phyloP scores from a whole-genome alignment of 2,888 invertebrate species.

The Nebria brevicollis region DNA sequence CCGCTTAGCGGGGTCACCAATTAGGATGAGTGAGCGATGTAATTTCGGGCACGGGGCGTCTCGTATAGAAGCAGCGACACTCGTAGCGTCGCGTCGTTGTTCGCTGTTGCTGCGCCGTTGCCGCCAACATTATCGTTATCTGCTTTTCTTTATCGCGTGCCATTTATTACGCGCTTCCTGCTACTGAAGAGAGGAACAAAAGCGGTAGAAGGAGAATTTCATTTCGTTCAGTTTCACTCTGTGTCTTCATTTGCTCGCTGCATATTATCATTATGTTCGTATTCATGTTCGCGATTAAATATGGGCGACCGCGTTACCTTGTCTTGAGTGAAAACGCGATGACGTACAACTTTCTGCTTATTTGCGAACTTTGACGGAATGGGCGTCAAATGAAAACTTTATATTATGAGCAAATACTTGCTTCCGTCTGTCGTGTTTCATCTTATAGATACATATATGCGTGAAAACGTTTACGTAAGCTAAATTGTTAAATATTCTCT shows the following conservation, averaged over 20 bases:
- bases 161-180: constrained; percentile 43
- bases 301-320: constrained; percentile 25
- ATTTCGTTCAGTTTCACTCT: constrained; percentile 46
- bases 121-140: constrained; percentile 44
- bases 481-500: too few relatives aligned
- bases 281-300: constrained; percentile 46
- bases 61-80: background rate
- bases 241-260: constrained; percentile 46
- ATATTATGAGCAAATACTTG: too few relatives aligned
- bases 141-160: constrained; percentile 46
- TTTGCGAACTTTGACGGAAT: constrained; percentile 3
- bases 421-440: too few relatives aligned
- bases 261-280: constrained; percentile 46
- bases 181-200: background rate
- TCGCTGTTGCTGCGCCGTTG: background rate
- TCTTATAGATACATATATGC: too few relatives aligned
- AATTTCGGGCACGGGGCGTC: constrained; percentile 37
- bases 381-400: too few relatives aligned
- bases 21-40: constrained; percentile 43
- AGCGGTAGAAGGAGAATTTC: constrained; percentile 22
- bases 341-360: background rate
- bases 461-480: too few relatives aligned
- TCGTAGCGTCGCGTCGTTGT: background rate
- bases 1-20: constrained; percentile 46
- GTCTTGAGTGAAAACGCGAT: background rate